These are phyloP conservation scores for Emydura subglobosa DNA, from an alignment of 2,113 vertebrate genomes.

Conservation along the genomic window DNA sequence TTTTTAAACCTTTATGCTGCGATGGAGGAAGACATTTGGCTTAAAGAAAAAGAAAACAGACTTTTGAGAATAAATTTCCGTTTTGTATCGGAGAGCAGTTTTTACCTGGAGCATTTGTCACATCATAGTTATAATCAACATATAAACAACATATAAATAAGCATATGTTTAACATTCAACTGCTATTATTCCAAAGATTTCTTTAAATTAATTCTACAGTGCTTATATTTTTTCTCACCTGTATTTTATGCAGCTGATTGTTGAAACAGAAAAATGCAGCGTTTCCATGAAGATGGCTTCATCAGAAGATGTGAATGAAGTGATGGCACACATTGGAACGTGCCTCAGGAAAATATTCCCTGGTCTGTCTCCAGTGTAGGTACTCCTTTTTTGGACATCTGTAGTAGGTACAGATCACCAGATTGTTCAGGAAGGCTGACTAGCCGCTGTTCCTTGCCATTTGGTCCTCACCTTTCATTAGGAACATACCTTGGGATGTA, in stretches of 20 bases:
- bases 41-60: constrained; percentile 39
- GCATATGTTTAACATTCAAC: neutral
- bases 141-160: neutral
- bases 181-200: neutral
- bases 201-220: neutral
- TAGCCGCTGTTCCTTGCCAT: neutral
- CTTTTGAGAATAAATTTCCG: neutral
- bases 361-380: constrained; percentile 91
- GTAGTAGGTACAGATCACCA: neutral
- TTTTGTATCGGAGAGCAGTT: neutral
- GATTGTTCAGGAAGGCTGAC: neutral
- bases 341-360: constrained; percentile 94
- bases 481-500: neutral
- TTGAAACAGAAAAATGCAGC: constrained; percentile 91
- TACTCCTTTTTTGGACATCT: neutral
- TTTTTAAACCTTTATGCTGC: constrained; percentile 8
- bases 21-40: constrained; percentile 13
- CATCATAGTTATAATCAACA: neutral
- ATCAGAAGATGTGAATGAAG: constrained; percentile 91
- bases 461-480: neutral
- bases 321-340: constrained; percentile 91
- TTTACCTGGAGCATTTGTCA: neutral
- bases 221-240: neutral
- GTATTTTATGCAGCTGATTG: constrained; percentile 82
- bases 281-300: constrained; percentile 91